Evolutionary conservation across 2,797 vertebrate species (phyloP).

Genomic region (Potorous gilbertii): DNA sequence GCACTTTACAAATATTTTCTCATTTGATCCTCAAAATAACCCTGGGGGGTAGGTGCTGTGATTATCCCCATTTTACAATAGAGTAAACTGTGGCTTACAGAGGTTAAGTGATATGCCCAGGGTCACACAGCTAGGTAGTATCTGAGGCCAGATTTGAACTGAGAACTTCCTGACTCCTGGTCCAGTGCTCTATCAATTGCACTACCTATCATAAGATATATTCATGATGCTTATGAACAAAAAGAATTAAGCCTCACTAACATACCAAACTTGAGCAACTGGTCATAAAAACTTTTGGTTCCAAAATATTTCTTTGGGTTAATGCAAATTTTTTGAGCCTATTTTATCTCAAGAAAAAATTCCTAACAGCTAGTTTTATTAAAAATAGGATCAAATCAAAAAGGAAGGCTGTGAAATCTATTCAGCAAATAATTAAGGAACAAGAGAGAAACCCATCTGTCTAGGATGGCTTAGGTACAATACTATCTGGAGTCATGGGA

Average conservation of each 20-base stretch:
- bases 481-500: neutral
- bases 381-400: neutral
- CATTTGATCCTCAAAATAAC: neutral
- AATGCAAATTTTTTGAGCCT: neutral
- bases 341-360: neutral
- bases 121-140: neutral
- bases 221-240: constrained; percentile 19
- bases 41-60: neutral
- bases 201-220: neutral
- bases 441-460: neutral
- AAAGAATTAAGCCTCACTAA: neutral
- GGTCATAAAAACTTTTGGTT: neutral
- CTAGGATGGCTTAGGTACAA: neutral
- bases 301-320: neutral
- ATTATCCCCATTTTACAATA: neutral
- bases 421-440: neutral
- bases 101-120: neutral
- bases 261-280: neutral
- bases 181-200: neutral
- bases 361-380: neutral
- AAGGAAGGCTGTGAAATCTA: neutral
- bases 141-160: neutral
- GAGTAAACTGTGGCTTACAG: neutral
- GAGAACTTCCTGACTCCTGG: neutral
- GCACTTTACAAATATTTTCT: neutral